Conservation (phyloP, 2,888 invertebrate species). For the Eupeodes latifasciatus region DNA sequence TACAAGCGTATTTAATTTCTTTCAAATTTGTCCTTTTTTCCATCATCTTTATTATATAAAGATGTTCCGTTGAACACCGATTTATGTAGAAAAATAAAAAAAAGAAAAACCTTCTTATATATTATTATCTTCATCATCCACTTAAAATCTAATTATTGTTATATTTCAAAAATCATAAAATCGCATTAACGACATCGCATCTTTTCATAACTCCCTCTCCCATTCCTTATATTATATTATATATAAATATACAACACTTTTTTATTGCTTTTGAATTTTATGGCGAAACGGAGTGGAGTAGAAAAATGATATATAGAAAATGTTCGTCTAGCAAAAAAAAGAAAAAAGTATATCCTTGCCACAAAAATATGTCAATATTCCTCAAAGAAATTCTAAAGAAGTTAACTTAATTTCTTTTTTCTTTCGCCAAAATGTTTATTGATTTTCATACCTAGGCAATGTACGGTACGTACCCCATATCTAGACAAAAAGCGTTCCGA, state of each 20-base stretch:
- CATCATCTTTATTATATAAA: not conserved
- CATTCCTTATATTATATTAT: not conserved
- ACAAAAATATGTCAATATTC: constrained; percentile 24
- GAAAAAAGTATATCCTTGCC: not conserved
- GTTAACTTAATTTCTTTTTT: constrained; percentile 26
- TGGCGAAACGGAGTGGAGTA: no score
- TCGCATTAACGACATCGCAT: constrained; percentile 23
- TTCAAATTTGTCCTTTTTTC: not conserved
- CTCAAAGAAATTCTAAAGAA: constrained; percentile 11
- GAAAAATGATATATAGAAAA: not conserved
- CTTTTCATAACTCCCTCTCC: not conserved
- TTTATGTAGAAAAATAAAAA: not conserved
- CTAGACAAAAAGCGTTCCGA: not conserved
- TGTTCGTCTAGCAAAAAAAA: not conserved
- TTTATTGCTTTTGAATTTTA: constrained; percentile 10
- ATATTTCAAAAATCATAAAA: constrained; percentile 38
- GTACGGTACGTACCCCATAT: no score
- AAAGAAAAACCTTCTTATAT: constrained; percentile 1
- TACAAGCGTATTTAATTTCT: not conserved
- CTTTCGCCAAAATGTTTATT: constrained; percentile 17
- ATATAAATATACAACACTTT: not conserved
- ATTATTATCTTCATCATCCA: constrained; percentile 17
- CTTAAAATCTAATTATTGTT: constrained; percentile 40
- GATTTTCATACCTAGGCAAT: not conserved
- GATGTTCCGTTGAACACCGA: not conserved